These are phyloP conservation scores for Dysdera silvatica DNA, from an alignment of 1,140 invertebrate genomes.

Conservation along the genomic window DNA sequence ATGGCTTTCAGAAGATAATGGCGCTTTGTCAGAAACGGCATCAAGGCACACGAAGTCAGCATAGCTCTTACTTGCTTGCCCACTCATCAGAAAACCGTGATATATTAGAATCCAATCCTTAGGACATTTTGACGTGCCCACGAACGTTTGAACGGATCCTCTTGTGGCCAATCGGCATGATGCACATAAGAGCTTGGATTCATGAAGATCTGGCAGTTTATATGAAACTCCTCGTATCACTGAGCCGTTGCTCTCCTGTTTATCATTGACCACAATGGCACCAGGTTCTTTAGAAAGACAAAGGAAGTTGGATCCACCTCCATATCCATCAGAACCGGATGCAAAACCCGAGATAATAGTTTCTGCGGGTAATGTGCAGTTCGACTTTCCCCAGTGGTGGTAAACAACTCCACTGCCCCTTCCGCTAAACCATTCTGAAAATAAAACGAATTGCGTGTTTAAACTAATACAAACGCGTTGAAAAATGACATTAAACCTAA, in stretches of 20 bases:
- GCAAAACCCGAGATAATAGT: not conserved
- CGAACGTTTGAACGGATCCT: conserved; percentile 6
- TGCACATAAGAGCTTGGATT: not conserved
- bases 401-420: conserved; percentile 14
- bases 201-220: not conserved
- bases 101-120: conserved; percentile 9
- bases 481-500: too few relatives aligned
- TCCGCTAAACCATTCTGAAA: not conserved
- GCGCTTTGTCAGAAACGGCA: not conserved
- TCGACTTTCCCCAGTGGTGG: conserved; percentile 12
- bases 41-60: conserved; percentile 17
- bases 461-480: too few relatives aligned
- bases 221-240: too few relatives aligned
- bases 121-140: conserved; percentile 10
- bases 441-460: not conserved
- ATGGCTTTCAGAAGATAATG: not conserved
- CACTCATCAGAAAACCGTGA: conserved; percentile 13
- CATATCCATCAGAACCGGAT: not conserved
- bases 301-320: conserved; percentile 14
- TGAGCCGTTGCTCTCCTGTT: too few relatives aligned
- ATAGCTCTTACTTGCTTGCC: not conserved
- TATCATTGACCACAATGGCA: not conserved
- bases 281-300: conserved; percentile 1
- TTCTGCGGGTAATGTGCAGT: conserved; percentile 6
- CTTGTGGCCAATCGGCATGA: not conserved